Evolutionary conservation across 2,113 vertebrate genomes (phyloP), one percentile per base, ranked within the genome.

Genomic region (Phainopepla nitens): DNA sequence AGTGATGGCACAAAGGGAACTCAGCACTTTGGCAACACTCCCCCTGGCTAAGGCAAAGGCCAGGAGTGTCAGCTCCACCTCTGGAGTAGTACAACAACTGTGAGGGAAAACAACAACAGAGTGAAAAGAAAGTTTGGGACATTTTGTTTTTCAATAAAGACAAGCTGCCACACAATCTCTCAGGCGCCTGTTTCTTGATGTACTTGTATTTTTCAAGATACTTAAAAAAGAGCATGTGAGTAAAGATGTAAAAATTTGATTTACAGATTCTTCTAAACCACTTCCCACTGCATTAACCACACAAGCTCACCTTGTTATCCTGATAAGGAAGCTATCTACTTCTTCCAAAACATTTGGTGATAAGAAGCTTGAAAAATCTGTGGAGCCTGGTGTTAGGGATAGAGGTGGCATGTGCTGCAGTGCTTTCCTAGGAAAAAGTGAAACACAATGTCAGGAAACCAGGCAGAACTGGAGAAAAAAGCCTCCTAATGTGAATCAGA

Each of bases 41-140:
- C 99, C 99, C 95, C 99, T 98, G 89, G 99, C 99, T 91, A 99
- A 97, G 80, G 99, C 99, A 70, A 99, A 99, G 39, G 99, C 99
- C 97, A 99, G 93, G 54, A 99, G 98, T 17, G 99, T 99, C 94
- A 99, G 92, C 84, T 99, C 99, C 22, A 99, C 99, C 62, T 99
- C 99, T 53, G 99, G 99, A 89, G 98, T 99, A 75, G 98, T 98
- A 93, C 98, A 99, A 94, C 99, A 99, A 62, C 99, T 99, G 76
- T 9, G 88, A 92, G 35, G 20, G 27, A 53, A 72, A 83, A 66
- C 39, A 83, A 8, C 57, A 87, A 54, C 41, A 47, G 49, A 1
- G 17, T 51, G 41, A 83, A 70, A 90, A 82, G 15, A 60, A 70
- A 86, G 51, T 12, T 3, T 24, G 47, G 29, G n/a, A 77, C 16